Base-by-base conservation (phyloP, 2,888 invertebrate genomes). In the Eupelmus urozonus region DNA sequence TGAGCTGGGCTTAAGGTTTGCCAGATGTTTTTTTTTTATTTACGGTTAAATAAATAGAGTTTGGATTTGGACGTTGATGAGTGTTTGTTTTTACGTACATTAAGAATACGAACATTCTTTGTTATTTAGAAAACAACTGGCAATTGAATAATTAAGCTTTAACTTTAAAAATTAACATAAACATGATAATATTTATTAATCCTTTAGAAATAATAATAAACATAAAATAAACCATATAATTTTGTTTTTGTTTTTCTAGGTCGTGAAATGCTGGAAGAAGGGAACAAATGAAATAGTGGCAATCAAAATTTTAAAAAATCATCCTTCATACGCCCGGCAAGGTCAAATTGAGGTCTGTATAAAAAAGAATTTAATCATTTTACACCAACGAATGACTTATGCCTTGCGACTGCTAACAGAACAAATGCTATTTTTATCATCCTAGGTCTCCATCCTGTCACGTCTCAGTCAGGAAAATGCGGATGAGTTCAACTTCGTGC, bases 181-280 rank as follows among this genome's bases (percentile, higher is more conserved):
- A n/a, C n/a, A n/a, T n/a, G n/a, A n/a, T n/a, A n/a, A n/a, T n/a
- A n/a, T n/a, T n/a, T n/a, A n/a, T n/a, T n/a, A 25, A 51, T 23
- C 16, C 13, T 49, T 49, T 49, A n/a, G 9, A 34, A 34, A 34
- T 34, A 5, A 5, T 34, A 34, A 34, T 34, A 34, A 34, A 34
- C 9, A 34, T 5, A 34, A 34, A 34, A 5, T 9, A 34, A 34
- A 34, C n/a, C n/a, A n/a, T n/a, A n/a, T n/a, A n/a, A n/a, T n/a
- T n/a, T n/a, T n/a, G n/a, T n/a, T 49, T 40, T 71, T 53, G 11
- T 25, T 55, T 29, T 18, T 75, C 70, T 94, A 97, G 93, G 99
- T 99, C 89, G 99, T 99, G 89, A 99, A 99, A 92, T 99, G 99
- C 91, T 99, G 99, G 99, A 99, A 99, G 92, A 98, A 99, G 90